Evolutionary conservation across 2,797 vertebrate genomes (phyloP).

Genomic region (Clarias platycephalus): DNA sequence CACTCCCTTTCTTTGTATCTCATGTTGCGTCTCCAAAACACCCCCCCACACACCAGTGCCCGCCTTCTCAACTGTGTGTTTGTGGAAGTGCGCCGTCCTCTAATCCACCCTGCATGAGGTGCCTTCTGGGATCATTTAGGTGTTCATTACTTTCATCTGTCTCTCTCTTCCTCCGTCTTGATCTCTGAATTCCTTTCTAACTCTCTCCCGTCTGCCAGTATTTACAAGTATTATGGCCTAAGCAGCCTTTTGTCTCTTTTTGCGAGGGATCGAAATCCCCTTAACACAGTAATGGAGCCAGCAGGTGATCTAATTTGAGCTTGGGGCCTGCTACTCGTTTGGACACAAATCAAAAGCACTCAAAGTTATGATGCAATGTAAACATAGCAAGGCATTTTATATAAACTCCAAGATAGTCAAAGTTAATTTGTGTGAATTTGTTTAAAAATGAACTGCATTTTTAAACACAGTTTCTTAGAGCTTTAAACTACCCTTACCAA

Average conservation of each 20-base stretch:
- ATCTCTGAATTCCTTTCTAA: constrained; percentile 19
- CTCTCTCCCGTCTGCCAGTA: constrained; percentile 1
- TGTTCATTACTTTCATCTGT: constrained; percentile 32
- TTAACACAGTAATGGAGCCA: constrained; percentile 51
- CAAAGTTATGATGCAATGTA: neutral
- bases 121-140: constrained; percentile 25
- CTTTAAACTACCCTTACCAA: neutral
- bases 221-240: constrained; percentile 13
- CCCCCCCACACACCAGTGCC: neutral
- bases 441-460: neutral
- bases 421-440: neutral
- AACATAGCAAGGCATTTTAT: neutral
- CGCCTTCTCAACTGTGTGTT: constrained; percentile 7
- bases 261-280: constrained; percentile 41
- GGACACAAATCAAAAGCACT: neutral
- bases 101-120: neutral
- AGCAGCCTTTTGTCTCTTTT: constrained; percentile 51
- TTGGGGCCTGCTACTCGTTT: constrained; percentile 21
- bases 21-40: neutral
- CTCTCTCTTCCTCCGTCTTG: constrained; percentile 9
- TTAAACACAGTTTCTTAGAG: neutral
- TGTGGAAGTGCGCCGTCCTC: constrained; percentile 7
- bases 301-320: constrained; percentile 49
- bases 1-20: constrained; percentile 18
- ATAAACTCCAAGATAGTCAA: neutral